phyloP scores from a whole-genome alignment of 64 coral and sea anemone species.

The Stichodactyla helianthus region DNA sequence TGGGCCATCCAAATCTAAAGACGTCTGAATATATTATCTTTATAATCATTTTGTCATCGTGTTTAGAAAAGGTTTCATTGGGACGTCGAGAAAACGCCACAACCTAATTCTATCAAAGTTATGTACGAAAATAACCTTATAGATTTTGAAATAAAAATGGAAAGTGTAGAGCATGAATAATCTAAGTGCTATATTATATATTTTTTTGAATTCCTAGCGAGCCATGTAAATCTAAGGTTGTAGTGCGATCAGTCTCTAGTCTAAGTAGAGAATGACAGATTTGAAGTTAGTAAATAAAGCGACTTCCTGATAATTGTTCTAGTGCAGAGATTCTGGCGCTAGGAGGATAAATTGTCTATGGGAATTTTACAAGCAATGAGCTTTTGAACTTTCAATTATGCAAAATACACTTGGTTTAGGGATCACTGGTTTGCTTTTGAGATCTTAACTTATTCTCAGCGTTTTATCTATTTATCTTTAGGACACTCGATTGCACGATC shows the following conservation, averaged over 20 bases:
- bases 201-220: not conserved
- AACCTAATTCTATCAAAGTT: not conserved
- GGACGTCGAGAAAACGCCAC: slow-evolving; percentile 2
- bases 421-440: not conserved
- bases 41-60: slow-evolving; percentile 11
- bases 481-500: not conserved
- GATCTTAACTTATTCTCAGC: not conserved
- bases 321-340: slow-evolving; percentile 19
- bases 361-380: slow-evolving; percentile 15
- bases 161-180: not conserved
- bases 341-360: slow-evolving; percentile 19
- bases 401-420: not conserved
- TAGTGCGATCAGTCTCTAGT: not conserved
- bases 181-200: not conserved
- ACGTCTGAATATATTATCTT: slow-evolving; percentile 22
- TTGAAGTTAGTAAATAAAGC: slow-evolving; percentile 6
- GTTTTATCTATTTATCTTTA: slow-evolving; percentile 1
- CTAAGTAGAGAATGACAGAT: slow-evolving; percentile 4
- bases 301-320: slow-evolving; percentile 16
- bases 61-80: not conserved
- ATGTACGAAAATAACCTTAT: not conserved
- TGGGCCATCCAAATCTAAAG: slow-evolving; percentile 1
- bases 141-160: not conserved
- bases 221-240: not conserved
- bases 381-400: slow-evolving; percentile 14